A percentile compares a stretch with the other conserved stretches of the same genome.
phyloP scores from a whole-genome alignment of 2,113 vertebrate genomes.

The Pelmatolapia mariae region DNA sequence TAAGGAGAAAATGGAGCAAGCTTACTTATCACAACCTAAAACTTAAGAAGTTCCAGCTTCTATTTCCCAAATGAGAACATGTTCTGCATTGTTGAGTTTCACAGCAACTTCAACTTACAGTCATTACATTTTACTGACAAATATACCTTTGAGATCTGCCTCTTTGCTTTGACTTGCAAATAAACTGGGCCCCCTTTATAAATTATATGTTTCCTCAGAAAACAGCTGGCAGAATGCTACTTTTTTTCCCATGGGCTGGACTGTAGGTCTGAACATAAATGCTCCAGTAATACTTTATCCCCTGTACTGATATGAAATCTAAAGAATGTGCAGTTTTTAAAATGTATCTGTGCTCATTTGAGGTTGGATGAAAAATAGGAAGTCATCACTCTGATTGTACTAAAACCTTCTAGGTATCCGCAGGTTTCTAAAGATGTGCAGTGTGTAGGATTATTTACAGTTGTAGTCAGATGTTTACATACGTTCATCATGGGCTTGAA shows the following conservation, averaged over 20 bases:
- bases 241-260: background rate
- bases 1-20: background rate
- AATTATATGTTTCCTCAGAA: background rate
- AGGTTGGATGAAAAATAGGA: background rate
- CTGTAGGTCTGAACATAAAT: background rate
- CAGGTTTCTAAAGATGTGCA: background rate
- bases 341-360: background rate
- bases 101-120: background rate
- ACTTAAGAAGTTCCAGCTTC: background rate
- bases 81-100: background rate
- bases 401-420: background rate
- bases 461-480: background rate
- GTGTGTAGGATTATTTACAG: background rate
- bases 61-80: background rate
- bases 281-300: background rate
- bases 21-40: background rate
- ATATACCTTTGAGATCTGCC: background rate
- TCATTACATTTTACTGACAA: background rate
- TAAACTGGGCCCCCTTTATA: background rate
- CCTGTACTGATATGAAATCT: background rate
- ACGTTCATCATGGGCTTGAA: fast-evolving
- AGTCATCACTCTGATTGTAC: background rate
- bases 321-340: background rate
- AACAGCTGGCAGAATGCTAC: too few relatives aligned
- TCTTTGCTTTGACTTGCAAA: conserved; percentile 35